Conservation (phyloP, 2,797 vertebrate species). For the Coregonus sp. region DNA sequence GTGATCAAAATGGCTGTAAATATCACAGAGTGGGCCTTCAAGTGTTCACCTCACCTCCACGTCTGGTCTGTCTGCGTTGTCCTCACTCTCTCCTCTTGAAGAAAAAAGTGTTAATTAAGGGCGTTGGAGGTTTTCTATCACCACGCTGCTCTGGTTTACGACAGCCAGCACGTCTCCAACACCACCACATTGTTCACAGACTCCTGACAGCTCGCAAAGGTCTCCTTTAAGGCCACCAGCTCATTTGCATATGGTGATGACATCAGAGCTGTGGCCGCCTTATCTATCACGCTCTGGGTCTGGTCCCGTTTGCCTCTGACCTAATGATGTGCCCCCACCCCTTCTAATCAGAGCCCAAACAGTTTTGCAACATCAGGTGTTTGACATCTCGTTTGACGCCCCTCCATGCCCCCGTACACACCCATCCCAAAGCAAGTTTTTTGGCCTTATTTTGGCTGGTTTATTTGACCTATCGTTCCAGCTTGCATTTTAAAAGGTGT, state of each 20-base stretch:
- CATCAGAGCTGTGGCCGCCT: conserved; percentile 66
- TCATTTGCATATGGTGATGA: conserved; percentile 82
- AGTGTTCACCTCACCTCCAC: conserved; percentile 51
- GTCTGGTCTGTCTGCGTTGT: conserved; percentile 25
- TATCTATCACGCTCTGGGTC: conserved; percentile 58
- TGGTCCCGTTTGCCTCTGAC: conserved; percentile 48
- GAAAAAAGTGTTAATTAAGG: conserved; percentile 50
- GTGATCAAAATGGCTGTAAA: conserved; percentile 32
- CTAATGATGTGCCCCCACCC: conserved; percentile 47
- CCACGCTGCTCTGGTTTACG: conserved; percentile 8
- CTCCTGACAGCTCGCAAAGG: conserved; percentile 32
- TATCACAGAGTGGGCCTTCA: background rate
- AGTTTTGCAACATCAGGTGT: conserved; percentile 32
- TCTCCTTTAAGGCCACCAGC: conserved; percentile 67
- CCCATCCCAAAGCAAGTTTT: background rate
- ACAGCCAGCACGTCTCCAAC: conserved; percentile 15
- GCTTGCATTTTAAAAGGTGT: background rate
- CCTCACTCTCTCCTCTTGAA: conserved; percentile 28
- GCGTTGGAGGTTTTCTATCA: conserved; percentile 37
- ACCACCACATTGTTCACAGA: conserved; percentile 11
- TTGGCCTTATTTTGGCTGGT: background rate
- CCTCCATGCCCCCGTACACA: background rate
- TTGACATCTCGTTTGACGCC: background rate
- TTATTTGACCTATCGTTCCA: background rate
- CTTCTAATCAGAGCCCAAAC: conserved; percentile 35